Conservation (phyloP, 2,113 vertebrate species). For the Hydrolagus affinis region DNA sequence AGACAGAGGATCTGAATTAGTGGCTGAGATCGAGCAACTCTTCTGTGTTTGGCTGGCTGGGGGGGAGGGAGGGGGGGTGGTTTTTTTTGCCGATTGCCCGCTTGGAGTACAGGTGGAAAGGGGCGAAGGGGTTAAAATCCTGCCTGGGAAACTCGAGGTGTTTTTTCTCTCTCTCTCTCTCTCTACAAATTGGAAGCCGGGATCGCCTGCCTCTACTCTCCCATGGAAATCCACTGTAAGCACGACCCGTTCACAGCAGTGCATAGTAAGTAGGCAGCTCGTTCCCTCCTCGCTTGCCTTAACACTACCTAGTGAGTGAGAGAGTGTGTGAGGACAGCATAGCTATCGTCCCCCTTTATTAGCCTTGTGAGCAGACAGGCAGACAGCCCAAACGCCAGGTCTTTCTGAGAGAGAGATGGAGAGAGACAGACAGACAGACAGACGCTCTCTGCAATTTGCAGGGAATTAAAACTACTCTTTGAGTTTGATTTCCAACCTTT, state of each 20-base stretch:
- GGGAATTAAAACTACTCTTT: no score
- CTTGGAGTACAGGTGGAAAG: constrained; percentile 30
- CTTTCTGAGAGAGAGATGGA: background rate
- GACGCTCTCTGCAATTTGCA: no score
- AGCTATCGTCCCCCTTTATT: no score
- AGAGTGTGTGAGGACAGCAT: constrained; percentile 15
- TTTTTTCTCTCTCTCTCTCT: no score
- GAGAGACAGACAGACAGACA: no score
- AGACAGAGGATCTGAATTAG: constrained; percentile 23
- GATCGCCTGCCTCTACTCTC: constrained; percentile 39
- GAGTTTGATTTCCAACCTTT: no score
- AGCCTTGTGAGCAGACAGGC: no score
- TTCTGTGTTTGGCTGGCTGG: constrained; percentile 26
- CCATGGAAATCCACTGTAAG: constrained; percentile 99
- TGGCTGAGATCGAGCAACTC: constrained; percentile 26
- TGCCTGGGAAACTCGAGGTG: constrained; percentile 23
- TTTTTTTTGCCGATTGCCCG: constrained; percentile 5
- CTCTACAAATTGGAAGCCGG: constrained; percentile 25
- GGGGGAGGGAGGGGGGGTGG: no score
- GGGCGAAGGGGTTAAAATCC: constrained; percentile 32
- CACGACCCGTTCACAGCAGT: constrained; percentile 98
- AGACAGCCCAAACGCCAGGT: background rate
- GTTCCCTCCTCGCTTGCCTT: constrained; percentile 38
- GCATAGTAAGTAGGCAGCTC: constrained; percentile 88
- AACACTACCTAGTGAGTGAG: constrained; percentile 21